Percentiles rank a stretch among this genome's conserved stretches.
These are phyloP conservation scores for Passer domesticus DNA, from an alignment of 2,113 vertebrate species.

Conservation along the genomic window DNA sequence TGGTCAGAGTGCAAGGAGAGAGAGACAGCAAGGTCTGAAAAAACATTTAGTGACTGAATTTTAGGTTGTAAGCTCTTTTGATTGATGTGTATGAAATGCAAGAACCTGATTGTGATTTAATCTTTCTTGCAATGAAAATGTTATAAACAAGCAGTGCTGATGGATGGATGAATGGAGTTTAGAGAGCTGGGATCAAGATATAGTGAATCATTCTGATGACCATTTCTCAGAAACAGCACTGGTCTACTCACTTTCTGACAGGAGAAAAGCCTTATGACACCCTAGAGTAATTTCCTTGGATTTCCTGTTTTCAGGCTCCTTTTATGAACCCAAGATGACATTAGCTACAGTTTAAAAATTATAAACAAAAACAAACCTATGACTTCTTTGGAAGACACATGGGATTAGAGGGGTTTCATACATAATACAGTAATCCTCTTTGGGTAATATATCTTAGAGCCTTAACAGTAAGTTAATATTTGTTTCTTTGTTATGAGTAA, in stretches of 20 bases:
- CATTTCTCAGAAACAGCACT: not conserved
- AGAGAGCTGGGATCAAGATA: not conserved
- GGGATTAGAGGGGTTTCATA: not conserved
- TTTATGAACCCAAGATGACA: not conserved
- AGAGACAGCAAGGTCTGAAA: not conserved
- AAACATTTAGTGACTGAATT: not conserved
- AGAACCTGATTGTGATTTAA: not conserved
- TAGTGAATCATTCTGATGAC: not conserved
- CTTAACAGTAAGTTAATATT: not conserved
- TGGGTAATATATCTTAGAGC: not conserved
- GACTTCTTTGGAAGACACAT: not conserved
- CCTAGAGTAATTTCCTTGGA: not conserved
- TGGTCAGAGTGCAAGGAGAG: not conserved
- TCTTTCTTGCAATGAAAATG: not conserved
- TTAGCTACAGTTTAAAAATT: not conserved
- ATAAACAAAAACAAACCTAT: not conserved
- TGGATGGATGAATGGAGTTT: not conserved
- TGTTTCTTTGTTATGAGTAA: not conserved
- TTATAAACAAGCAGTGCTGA: not conserved
- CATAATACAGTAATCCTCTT: not conserved
- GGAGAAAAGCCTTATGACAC: not conserved
- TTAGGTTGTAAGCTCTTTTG: not conserved
- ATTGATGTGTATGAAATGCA: not conserved
- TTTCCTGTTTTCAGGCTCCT: constrained; percentile 7
- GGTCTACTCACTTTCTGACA: not conserved